Evolutionary conservation across 2,888 invertebrate species (phyloP).

Genomic region (Siphlonurus alternatus): DNA sequence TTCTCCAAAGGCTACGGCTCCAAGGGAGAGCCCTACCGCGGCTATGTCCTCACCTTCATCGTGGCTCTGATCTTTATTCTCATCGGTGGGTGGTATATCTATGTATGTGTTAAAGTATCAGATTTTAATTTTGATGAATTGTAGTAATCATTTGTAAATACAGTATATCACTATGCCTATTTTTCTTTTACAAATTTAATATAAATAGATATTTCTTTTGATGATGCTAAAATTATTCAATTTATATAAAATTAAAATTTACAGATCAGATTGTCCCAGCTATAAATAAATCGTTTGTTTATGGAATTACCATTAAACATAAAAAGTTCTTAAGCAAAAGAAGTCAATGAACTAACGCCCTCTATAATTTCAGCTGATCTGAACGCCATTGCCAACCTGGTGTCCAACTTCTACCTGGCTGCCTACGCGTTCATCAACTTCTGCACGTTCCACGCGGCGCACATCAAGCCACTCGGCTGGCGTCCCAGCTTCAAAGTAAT

Average conservation of each 20-base stretch:
- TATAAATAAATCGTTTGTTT: too few relatives aligned
- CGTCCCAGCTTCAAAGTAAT: constrained; percentile 70
- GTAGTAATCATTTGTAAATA: neutral
- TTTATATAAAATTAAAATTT: too few relatives aligned
- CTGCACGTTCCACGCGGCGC: constrained; percentile 85
- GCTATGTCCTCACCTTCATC: constrained; percentile 79
- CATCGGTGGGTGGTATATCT: constrained; percentile 44
- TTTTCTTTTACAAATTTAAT: neutral
- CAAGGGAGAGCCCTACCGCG: constrained; percentile 70
- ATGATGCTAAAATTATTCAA: constrained; percentile 4
- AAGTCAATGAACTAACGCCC: constrained; percentile 12
- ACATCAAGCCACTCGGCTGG: constrained; percentile 76
- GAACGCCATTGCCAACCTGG: constrained; percentile 78
- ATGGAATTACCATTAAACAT: too few relatives aligned
- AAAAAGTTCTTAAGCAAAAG: constrained; percentile 6
- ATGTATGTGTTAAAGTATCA: too few relatives aligned
- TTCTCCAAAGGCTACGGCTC: constrained; percentile 85
- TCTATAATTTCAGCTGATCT: constrained; percentile 55
- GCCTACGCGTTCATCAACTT: constrained; percentile 90
- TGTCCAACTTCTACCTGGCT: constrained; percentile 89
- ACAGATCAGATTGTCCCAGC: too few relatives aligned
- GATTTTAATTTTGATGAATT: neutral
- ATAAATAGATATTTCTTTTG: too few relatives aligned
- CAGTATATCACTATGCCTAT: too few relatives aligned
- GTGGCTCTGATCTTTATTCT: constrained; percentile 75